Evolutionary conservation across 2,797 vertebrate species (phyloP).

Genomic region (Lateolabrax maculatus): DNA sequence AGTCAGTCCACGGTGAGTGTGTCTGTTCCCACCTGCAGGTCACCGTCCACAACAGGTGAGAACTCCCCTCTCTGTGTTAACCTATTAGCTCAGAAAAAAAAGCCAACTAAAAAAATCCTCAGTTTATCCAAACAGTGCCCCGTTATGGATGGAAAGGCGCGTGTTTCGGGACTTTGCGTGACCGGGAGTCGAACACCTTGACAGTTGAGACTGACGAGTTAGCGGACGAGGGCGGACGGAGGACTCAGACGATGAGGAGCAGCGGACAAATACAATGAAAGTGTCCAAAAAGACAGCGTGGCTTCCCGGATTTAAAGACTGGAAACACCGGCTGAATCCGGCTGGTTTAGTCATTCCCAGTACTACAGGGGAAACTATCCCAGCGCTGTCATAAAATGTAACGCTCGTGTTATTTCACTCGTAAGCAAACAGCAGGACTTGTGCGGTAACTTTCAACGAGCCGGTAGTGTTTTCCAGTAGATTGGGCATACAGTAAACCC

Average conservation of each 20-base stretch:
- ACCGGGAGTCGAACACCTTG: slow-evolving; percentile 20
- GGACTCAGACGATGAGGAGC: background rate
- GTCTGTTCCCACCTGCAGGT: slow-evolving; percentile 13
- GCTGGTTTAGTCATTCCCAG: too few relatives aligned
- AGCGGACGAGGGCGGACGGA: background rate
- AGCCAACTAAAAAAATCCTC: background rate
- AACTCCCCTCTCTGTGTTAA: background rate
- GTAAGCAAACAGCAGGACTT: too few relatives aligned
- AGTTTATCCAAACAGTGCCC: accelerated
- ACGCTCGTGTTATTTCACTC: background rate
- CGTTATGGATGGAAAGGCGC: background rate
- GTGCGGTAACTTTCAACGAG: background rate
- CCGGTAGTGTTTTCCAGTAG: background rate
- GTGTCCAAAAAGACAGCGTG: background rate
- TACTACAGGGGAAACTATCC: background rate
- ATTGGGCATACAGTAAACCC: background rate
- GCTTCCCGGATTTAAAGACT: background rate
- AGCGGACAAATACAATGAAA: too few relatives aligned
- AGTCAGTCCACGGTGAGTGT: background rate
- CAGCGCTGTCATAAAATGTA: background rate
- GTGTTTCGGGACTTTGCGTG: slow-evolving; percentile 1
- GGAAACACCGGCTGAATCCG: background rate
- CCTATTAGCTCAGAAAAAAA: background rate
- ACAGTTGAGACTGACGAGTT: slow-evolving; percentile 31
- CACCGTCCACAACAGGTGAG: slow-evolving; percentile 56